Percentiles rank a stretch among this genome's conserved stretches.
Conservation (phyloP, 2,113 vertebrate species). For the Hippocampus zosterae region DNA sequence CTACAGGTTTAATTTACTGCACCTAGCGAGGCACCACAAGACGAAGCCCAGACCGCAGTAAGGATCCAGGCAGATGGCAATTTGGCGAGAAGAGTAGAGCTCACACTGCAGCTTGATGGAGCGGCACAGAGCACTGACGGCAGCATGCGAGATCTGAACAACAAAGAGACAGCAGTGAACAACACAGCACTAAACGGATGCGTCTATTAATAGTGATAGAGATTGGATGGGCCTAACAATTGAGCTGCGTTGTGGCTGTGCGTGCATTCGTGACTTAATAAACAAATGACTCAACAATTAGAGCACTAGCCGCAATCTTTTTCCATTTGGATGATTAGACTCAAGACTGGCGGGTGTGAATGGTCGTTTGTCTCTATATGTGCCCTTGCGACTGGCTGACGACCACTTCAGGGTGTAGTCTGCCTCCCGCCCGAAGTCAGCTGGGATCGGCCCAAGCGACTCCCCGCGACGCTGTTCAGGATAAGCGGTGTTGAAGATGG, state of each 20-base stretch:
- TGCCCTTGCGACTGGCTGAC: no score
- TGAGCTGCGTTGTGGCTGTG: not conserved
- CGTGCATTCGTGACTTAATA: not conserved
- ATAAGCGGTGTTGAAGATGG: no score
- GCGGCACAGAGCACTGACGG: conserved; percentile 88
- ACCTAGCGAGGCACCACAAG: conserved; percentile 99
- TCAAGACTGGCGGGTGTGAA: no score
- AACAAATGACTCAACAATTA: not conserved
- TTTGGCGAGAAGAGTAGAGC: conserved; percentile 94
- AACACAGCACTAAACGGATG: not conserved
- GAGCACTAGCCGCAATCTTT: not conserved
- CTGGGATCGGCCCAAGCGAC: no score
- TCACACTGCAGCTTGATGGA: conserved; percentile 97
- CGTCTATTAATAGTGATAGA: not conserved
- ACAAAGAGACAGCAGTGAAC: not conserved
- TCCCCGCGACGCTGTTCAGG: no score
- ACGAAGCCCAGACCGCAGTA: conserved; percentile 97
- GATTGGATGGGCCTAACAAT: not conserved
- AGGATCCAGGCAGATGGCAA: conserved; percentile 96
- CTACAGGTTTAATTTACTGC: not conserved
- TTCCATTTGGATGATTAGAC: no score
- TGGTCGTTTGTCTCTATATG: no score
- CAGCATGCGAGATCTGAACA: conserved; percentile 88
- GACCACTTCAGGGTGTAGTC: no score
- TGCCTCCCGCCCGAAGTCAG: no score